Conservation (phyloP, 1,140 invertebrate species). For the Bombus impatiens region DNA sequence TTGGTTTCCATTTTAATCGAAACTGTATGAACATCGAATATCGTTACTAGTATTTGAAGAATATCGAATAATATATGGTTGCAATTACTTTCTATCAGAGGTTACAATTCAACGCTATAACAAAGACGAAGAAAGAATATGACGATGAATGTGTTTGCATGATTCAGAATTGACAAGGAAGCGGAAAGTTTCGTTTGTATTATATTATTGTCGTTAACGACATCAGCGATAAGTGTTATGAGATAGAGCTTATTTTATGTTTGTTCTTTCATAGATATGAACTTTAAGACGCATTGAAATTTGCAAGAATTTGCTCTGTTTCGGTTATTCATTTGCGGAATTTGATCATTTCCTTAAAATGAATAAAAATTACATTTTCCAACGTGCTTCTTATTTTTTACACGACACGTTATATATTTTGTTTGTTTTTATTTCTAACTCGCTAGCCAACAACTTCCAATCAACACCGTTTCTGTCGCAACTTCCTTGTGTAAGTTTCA, state of each 20-base stretch:
- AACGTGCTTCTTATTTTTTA: not conserved
- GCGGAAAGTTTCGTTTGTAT: not conserved
- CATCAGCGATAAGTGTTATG: not conserved
- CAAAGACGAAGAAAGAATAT: too few relatives aligned
- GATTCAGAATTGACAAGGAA: too few relatives aligned
- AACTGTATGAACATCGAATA: not conserved
- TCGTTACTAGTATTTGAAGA: not conserved
- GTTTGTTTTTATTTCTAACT: not conserved
- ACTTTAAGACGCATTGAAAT: not conserved
- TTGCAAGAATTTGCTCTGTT: not conserved
- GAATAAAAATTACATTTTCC: slow-evolving; percentile 15
- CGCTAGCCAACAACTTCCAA: not conserved
- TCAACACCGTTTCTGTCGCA: not conserved
- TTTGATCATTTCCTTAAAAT: not conserved
- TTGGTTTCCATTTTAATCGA: too few relatives aligned
- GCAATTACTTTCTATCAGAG: not conserved
- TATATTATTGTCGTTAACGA: not conserved
- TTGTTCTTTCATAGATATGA: too few relatives aligned
- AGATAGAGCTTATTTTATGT: not conserved
- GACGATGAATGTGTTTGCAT: not conserved
- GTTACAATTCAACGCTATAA: not conserved
- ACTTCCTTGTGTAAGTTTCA: not conserved
- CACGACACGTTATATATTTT: not conserved
- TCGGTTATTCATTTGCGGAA: not conserved
- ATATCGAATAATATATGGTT: not conserved